Evolutionary conservation across 2,888 invertebrate species (phyloP).

Genomic region (Selenia dentaria): DNA sequence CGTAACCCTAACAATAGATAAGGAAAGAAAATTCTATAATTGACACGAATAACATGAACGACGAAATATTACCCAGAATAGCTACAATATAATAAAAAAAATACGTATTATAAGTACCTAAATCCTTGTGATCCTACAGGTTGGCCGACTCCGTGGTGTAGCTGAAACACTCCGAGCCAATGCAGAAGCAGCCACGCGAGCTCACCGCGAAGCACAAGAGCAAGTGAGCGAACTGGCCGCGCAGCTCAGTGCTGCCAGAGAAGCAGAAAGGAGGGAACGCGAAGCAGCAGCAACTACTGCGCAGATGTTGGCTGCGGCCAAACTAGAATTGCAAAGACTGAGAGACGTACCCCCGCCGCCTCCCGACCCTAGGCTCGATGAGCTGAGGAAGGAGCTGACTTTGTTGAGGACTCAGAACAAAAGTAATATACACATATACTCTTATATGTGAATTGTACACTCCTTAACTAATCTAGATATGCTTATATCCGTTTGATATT

Average conservation of each 20-base stretch:
- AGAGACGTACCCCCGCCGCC: constrained; percentile 86
- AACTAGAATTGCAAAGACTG: constrained; percentile 87
- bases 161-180: constrained; percentile 85
- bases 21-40: no score
- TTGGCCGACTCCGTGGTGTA: constrained; percentile 78
- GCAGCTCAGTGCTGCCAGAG: constrained; percentile 75
- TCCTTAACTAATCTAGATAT: no score
- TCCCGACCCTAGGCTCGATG: constrained; percentile 90
- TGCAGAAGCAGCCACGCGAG: constrained; percentile 81
- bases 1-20: no score
- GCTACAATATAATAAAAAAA: no score
- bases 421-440: constrained; percentile 82
- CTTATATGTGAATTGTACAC: no score
- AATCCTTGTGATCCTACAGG: constrained; percentile 59
- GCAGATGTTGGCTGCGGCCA: constrained; percentile 87
- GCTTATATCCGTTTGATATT: no score
- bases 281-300: constrained; percentile 80
- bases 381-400: constrained; percentile 89
- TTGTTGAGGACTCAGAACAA: constrained; percentile 90
- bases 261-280: constrained; percentile 76
- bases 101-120: no score
- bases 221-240: constrained; percentile 76
- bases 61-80: no score
- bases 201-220: constrained; percentile 81
- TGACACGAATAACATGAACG: no score